phyloP scores from a whole-genome alignment of 1,140 invertebrate genomes.

The Antheraea mylitta region DNA sequence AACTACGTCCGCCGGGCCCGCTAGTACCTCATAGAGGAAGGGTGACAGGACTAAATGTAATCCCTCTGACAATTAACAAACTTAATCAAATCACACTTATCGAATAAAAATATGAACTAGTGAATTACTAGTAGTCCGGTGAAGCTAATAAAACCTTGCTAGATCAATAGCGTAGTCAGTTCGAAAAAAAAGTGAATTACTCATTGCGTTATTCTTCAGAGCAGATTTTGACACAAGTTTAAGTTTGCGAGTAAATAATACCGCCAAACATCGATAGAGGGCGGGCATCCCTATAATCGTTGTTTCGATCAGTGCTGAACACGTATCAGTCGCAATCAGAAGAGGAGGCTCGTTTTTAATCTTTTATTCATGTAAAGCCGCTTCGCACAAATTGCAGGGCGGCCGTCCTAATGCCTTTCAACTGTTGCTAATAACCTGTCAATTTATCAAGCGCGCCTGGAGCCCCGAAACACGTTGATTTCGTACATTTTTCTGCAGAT shows the following conservation, averaged over 20 bases:
- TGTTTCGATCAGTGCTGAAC: constrained; percentile 41
- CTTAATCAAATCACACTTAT: too few species aligned
- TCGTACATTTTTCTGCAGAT: constrained; percentile 31
- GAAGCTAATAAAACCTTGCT: too few species aligned
- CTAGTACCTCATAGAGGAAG: too few species aligned
- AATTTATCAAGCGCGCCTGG: constrained; percentile 72
- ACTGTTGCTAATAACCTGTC: constrained; percentile 77
- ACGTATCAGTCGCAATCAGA: constrained; percentile 60
- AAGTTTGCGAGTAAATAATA: background rate
- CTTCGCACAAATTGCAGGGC: constrained; percentile 70
- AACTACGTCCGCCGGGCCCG: too few species aligned
- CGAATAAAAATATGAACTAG: too few species aligned
- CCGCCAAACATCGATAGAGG: constrained; percentile 33
- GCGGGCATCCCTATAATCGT: constrained; percentile 44
- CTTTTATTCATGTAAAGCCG: constrained; percentile 70
- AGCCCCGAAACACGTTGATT: constrained; percentile 36
- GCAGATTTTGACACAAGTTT: background rate
- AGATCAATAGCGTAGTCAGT: too few species aligned
- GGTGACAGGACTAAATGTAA: too few species aligned
- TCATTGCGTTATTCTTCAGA: too few species aligned
- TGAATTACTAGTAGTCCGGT: too few species aligned
- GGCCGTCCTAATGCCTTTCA: constrained; percentile 73
- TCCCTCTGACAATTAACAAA: too few species aligned
- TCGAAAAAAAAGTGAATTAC: too few species aligned
- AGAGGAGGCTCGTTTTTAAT: constrained; percentile 61